A percentile compares a stretch with the other conserved stretches of the same genome.
These are phyloP conservation scores for Hylomyscus alleni DNA, from an alignment of 2,797 vertebrate species.

Conservation along the genomic window DNA sequence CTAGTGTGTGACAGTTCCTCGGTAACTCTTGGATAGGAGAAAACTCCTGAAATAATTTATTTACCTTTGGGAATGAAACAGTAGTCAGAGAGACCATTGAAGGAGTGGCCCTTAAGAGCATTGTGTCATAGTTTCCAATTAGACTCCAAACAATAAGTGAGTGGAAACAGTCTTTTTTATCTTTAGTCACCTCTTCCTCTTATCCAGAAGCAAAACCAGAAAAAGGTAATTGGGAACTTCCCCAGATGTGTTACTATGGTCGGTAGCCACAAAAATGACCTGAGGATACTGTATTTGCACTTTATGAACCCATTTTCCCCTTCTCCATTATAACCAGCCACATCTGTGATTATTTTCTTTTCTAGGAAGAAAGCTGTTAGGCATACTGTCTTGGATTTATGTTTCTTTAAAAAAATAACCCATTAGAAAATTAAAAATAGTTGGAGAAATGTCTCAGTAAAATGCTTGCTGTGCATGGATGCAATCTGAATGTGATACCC, in stretches of 20 bases:
- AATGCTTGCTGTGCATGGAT: background rate
- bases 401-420: background rate
- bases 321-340: background rate
- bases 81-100: constrained; percentile 33
- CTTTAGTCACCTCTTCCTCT: constrained; percentile 40
- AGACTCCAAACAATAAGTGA: background rate
- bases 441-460: background rate
- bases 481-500: background rate
- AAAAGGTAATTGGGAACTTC: constrained; percentile 60
- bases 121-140: constrained; percentile 48
- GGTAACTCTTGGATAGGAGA: constrained; percentile 48
- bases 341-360: constrained; percentile 45
- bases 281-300: constrained; percentile 16
- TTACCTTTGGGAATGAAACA: constrained; percentile 55
- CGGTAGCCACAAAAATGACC: constrained; percentile 54
- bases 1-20: constrained; percentile 20
- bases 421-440: background rate
- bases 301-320: constrained; percentile 38
- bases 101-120: constrained; percentile 8
- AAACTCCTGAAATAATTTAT: constrained; percentile 50
- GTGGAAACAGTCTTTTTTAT: constrained; percentile 52
- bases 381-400: constrained; percentile 30
- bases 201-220: constrained; percentile 62
- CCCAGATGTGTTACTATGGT: constrained; percentile 18
- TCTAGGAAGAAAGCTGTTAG: constrained; percentile 47